Evolutionary conservation across 2,797 vertebrate genomes (phyloP), one percentile per base, ranked within the genome.

Genomic region (Orestias chungarensis): DNA sequence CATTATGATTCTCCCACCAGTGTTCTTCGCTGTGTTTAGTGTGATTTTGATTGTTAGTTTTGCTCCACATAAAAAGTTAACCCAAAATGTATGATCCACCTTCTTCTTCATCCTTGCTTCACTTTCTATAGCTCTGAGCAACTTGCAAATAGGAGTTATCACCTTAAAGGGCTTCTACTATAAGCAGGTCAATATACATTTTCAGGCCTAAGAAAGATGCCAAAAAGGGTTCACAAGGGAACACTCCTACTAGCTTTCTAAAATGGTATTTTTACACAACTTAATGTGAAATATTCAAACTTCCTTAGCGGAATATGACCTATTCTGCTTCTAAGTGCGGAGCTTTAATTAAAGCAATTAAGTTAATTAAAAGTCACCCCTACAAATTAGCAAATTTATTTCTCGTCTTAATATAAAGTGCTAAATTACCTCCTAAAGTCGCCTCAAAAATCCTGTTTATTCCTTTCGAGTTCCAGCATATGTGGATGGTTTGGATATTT

Each of bases 331-430:
- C 64, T 54, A 17, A 3, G 4, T 31, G 11, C 1, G 18, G 23
- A 67, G 27, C 62, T 66, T 70, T 42, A 64, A 68, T 72, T 64
- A 68, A 72, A 72, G 23, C n/a, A 79, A 50, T 68, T 64, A 71
- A 71, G 68, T 42, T 67, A 40, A 71, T 64, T 74, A 71, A 55
- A 64, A 68, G 20, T 54, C 43, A 75, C 35, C n/a, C 33, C 64
- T 47, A 42, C 25, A 68, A 74, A 66, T 75, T 57, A 33, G 8
- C 0, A 0, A 15, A 33, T 18, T 47, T 73, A 47, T 71, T 27
- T 66, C 14, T 62, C 2, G 3, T 14, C n/a, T 27, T 68, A 38
- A 64, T 44, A 0, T 0, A 1, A 50, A 44, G 49, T 44, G 27
- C 49, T 72, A 35, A 27, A 72, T 72, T 47, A 43, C 43, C 42